These are phyloP conservation scores for Gobius niger DNA, from an alignment of 2,113 vertebrate species.

Conservation along the genomic window DNA sequence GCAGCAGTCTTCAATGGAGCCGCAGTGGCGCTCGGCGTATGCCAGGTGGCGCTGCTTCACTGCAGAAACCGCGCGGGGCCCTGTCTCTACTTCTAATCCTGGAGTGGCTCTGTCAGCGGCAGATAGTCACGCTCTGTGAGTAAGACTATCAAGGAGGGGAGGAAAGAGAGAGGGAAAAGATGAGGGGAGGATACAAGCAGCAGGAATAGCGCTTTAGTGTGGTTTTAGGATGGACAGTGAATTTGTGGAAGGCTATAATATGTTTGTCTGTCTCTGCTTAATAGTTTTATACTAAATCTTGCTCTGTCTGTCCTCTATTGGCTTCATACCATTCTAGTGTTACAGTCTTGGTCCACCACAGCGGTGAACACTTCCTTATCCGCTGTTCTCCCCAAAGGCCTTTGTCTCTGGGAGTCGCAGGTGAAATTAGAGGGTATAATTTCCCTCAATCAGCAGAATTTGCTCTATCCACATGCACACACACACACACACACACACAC, in stretches of 20 bases:
- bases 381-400: slow-evolving; percentile 53
- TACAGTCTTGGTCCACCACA: slow-evolving; percentile 48
- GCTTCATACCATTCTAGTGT: slow-evolving; percentile 61
- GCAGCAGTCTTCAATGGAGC: slow-evolving; percentile 29
- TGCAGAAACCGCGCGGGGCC: slow-evolving; percentile 9
- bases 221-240: slow-evolving; percentile 59
- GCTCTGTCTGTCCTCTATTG: slow-evolving; percentile 53
- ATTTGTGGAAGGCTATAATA: slow-evolving; percentile 14
- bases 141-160: slow-evolving; percentile 75
- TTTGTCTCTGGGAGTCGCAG: slow-evolving; percentile 68
- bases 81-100: slow-evolving; percentile 63
- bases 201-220: slow-evolving; percentile 57
- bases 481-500: slow-evolving; percentile 18
- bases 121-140: slow-evolving; percentile 78
- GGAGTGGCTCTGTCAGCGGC: slow-evolving; percentile 65
- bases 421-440: slow-evolving; percentile 71
- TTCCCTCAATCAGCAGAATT: slow-evolving; percentile 77
- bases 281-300: slow-evolving; percentile 7
- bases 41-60: slow-evolving; percentile 68
- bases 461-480: slow-evolving; percentile 33
- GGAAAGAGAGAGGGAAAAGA: slow-evolving; percentile 56
- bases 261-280: slow-evolving; percentile 12
- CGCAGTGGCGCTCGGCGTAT: slow-evolving; percentile 43
- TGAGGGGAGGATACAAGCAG: slow-evolving; percentile 66
- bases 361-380: slow-evolving; percentile 62